A percentile compares a stretch with the other conserved stretches of the same genome.
Evolutionary conservation across 2,113 vertebrate species (phyloP).

Genomic region (Andinoacara biseriatus): DNA sequence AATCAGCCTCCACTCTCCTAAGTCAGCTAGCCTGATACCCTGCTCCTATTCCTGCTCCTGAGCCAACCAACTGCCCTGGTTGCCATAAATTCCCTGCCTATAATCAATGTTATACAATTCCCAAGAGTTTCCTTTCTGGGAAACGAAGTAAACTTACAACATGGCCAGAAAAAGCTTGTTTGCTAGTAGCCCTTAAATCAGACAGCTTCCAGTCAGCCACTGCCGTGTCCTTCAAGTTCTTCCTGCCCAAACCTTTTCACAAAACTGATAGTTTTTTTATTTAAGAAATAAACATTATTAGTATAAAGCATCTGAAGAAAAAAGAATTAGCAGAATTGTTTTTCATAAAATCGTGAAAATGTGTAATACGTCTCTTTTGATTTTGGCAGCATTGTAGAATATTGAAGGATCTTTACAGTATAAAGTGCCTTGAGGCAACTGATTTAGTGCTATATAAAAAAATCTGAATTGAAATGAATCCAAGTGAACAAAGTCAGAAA

Average conservation of each 20-base stretch:
- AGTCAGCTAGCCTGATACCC: background rate
- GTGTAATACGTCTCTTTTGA: too few relatives aligned
- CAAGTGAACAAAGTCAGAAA: too few relatives aligned
- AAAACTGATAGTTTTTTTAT: too few relatives aligned
- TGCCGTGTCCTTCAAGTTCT: background rate
- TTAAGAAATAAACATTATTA: too few relatives aligned
- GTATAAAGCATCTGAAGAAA: background rate
- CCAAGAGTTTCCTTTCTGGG: background rate
- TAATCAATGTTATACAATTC: background rate
- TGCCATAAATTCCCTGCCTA: background rate
- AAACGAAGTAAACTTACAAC: background rate
- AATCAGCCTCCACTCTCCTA: background rate
- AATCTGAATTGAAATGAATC: background rate
- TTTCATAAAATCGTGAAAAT: too few relatives aligned
- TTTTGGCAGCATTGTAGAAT: too few relatives aligned
- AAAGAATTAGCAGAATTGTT: too few relatives aligned
- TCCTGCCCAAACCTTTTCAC: background rate
- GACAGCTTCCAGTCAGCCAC: background rate
- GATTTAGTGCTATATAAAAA: background rate
- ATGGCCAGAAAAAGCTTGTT: background rate
- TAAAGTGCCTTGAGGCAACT: too few relatives aligned
- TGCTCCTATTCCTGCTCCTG: background rate
- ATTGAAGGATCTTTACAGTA: too few relatives aligned
- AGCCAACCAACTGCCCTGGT: background rate
- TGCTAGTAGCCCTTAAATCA: background rate